A percentile compares a stretch with the other conserved stretches of the same genome.
phyloP scores from a whole-genome alignment of 2,888 invertebrate species.

The Eremobia ochroleuca region DNA sequence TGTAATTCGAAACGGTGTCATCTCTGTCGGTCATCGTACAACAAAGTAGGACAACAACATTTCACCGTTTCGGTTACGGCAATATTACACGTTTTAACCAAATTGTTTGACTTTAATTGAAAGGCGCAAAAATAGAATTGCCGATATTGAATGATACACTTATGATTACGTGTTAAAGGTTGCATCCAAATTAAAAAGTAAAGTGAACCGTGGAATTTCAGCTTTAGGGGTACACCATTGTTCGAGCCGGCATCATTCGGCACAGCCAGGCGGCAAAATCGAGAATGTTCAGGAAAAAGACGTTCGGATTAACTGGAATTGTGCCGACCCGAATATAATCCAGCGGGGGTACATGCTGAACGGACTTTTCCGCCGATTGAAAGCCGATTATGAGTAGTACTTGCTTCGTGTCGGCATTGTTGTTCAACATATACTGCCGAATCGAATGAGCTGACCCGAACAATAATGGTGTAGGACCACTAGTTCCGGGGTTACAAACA shows the following conservation, averaged over 20 bases:
- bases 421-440: not conserved
- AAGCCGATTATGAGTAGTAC: not conserved
- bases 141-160: not conserved
- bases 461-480: not conserved
- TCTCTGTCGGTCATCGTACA: constrained; percentile 50
- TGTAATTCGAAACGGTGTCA: constrained; percentile 51
- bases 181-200: not conserved
- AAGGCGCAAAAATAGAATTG: not conserved
- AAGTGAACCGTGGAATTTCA: not conserved
- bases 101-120: constrained; percentile 19
- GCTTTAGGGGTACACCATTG: not conserved
- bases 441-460: not conserved
- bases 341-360: not conserved
- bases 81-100: constrained; percentile 11
- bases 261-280: not conserved
- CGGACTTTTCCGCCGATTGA: not conserved
- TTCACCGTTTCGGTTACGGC: constrained; percentile 20
- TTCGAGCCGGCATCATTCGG: not conserved
- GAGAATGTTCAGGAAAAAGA: not conserved
- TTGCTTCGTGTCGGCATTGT: not conserved
- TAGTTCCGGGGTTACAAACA: too few species aligned
- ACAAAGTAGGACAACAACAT: constrained; percentile 48
- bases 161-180: not conserved
- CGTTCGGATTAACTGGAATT: not conserved
- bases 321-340: not conserved